Base-by-base conservation (phyloP, 2,113 vertebrate species). In the Nematolebias whitei region DNA sequence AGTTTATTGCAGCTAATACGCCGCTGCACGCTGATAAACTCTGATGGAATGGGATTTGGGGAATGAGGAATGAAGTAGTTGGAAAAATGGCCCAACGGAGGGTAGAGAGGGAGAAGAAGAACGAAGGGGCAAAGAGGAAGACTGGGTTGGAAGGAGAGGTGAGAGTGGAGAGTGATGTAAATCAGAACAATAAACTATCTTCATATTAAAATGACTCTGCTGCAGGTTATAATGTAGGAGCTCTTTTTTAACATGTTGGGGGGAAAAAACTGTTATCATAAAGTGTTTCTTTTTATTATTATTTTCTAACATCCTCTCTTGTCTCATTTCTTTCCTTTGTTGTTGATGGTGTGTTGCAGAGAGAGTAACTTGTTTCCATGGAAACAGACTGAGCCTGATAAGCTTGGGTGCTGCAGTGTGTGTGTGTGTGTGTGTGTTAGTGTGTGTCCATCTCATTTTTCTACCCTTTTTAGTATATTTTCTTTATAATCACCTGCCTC, bases 301-400 rank as follows among this genome's bases (percentile, higher is more conserved):
- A 43, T 35, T 59, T 20, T 39, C 15, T 57, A 12, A 39, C 11
- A 3, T 48, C 45, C 41, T 45, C 32, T 48, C 61, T 51, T 71
- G 62, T 52, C 70, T 52, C 57, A 14, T 5, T 56, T 78, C 51
- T 71, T 78, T 70, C 80, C 68, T 79, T 88, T 90, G 80, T 80
- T 86, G 69, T 79, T 35, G 40, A 39, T 19, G 44, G 65, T 68
- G 44, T 74, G 20, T 63, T 84, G 76, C 80, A 68, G 80, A 71
- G 71, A 71, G 71, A 67, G 66, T 76, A 71, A 80, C 76, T 66
- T 76, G 91, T 92, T 92, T 86, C 92, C 80, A 92, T 92, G 88
- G 90, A 80, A 88, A 93, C 88, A 35, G 57, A 60, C 68, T 53
- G 76, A 79, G 61, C 71, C 74, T 66, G 77, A 79, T 85, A 58